Base-by-base conservation (phyloP, 2,888 invertebrate genomes). In the Drosophila recens region DNA sequence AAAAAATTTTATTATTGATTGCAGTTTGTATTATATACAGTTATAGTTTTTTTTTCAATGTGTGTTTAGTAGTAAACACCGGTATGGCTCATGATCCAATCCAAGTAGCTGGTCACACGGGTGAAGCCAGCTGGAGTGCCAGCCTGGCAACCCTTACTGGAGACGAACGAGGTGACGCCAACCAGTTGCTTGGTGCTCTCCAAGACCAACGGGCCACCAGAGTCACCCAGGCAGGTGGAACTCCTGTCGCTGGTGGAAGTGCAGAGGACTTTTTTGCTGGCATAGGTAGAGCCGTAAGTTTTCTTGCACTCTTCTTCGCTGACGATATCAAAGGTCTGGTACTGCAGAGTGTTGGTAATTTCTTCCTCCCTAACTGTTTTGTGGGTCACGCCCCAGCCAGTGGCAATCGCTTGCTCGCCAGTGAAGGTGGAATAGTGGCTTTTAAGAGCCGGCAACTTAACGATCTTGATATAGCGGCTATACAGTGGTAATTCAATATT, bases 371-470 rank as follows among this genome's bases (percentile, higher is more conserved):
- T 1, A 6, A 5, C 8, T 2, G 30, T 8, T 30, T 90, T 87
- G 2, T 80, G 79, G 62, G 71, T 80, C 38, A 80, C 87, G 45
- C 94, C 93, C 93, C 93, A 94, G n/a, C 93, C 93, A 58, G 92
- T 92, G 43, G 91, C 92, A 13, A 89, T 75, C n/a, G 87, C 92
- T 10, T 63, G 67, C 40, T 80, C 69, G 36, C 90, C 90, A 23
- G 82, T 78, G 67, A 91, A 92, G 43, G 58, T 83, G 5, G 80
- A 75, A 65, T 89, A 81, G 30, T 75, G 72, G n/a, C 20, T 63
- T 63, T 8, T 58, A 30, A 9, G 43, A 23, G 30, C 45, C 11
- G 89, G 90, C 57, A 90, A 56, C 27, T 20, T 33, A 34, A 86
- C 64, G 33, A 63, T 64, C 15, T 76, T 54, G 23, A 84, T 80